Conservation (phyloP, 2,113 vertebrate species). For the Gobiocypris rarus region DNA sequence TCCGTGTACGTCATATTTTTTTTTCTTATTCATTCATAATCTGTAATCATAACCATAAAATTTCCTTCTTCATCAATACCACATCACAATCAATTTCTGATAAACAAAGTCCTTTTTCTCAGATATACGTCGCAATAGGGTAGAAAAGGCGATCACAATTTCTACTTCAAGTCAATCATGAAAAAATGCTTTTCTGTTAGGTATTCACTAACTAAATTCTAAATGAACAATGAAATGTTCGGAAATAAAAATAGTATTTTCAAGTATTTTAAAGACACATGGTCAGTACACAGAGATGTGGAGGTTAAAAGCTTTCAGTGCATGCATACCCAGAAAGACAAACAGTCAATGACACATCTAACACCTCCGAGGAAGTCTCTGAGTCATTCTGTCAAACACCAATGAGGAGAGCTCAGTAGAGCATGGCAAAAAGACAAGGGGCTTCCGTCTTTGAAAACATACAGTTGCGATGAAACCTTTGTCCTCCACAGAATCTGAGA, state of each 20-base stretch:
- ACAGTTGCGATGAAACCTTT: constrained; percentile 54
- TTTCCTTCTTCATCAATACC: too few relatives aligned
- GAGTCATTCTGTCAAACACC: constrained; percentile 59
- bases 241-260: background rate
- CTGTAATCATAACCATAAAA: too few relatives aligned
- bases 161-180: background rate
- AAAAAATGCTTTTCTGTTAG: background rate
- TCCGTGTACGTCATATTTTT: too few relatives aligned
- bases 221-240: background rate
- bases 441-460: constrained; percentile 53
- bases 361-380: constrained; percentile 28
- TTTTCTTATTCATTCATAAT: too few relatives aligned
- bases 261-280: too few relatives aligned
- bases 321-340: constrained; percentile 27
- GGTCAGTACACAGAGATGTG: constrained; percentile 10
- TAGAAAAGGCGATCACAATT: background rate
- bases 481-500: background rate
- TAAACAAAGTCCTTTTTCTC: background rate
- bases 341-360: constrained; percentile 55
- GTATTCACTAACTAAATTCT: background rate
- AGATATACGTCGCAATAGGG: background rate
- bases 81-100: too few relatives aligned
- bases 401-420: constrained; percentile 61
- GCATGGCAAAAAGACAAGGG: constrained; percentile 61
- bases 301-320: constrained; percentile 57